Evolutionary conservation across 2,888 invertebrate species (phyloP).

Genomic region (Acanthococcus lagerstroemiae): DNA sequence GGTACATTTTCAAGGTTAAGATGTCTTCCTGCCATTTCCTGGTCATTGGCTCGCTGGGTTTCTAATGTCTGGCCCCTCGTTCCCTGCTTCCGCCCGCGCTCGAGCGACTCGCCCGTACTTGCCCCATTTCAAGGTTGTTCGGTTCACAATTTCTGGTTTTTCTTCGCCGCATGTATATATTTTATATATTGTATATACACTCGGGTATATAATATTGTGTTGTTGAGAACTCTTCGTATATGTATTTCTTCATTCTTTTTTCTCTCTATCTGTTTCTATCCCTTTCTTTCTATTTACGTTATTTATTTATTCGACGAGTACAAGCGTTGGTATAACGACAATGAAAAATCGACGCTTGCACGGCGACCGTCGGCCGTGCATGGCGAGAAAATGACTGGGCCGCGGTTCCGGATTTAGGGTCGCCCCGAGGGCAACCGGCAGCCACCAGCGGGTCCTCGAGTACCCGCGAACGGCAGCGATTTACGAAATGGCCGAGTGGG

Average conservation of each 20-base stretch:
- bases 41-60: conserved; percentile 32
- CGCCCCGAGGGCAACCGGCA: too few species aligned
- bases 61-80: conserved; percentile 30
- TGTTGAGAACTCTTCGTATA: conserved; percentile 30
- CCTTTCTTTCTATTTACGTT: conserved; percentile 28
- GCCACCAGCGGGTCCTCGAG: too few species aligned
- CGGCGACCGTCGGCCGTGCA: too few species aligned
- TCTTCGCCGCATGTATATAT: conserved; percentile 9
- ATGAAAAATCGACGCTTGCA: too few species aligned
- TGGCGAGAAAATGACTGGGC: too few species aligned
- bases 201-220: too few species aligned
- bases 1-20: conserved; percentile 32
- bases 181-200: not conserved
- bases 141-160: conserved; percentile 30
- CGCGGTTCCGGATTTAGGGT: too few species aligned
- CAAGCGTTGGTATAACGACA: too few species aligned
- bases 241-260: conserved; percentile 34
- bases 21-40: conserved; percentile 32
- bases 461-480: too few species aligned
- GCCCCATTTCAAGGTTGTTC: conserved; percentile 32
- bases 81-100: conserved; percentile 3
- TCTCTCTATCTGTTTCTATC: conserved; percentile 17
- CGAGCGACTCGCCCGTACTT: conserved; percentile 6
- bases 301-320: too few species aligned
- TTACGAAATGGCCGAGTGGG: too few species aligned